Evolutionary conservation across 2,888 invertebrate species (phyloP).

Genomic region (Graphium colonna): DNA sequence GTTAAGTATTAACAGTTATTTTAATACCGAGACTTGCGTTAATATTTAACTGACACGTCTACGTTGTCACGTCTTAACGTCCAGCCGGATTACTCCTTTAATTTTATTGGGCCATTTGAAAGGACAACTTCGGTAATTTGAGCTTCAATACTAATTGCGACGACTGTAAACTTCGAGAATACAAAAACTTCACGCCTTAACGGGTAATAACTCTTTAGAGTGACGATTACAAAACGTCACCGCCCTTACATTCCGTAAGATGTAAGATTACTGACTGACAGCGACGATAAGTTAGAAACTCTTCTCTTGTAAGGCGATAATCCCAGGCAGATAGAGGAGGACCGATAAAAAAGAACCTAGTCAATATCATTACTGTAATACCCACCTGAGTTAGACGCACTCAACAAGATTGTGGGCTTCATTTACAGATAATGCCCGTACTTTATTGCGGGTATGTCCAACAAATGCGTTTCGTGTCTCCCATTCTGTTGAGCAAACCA

Average conservation of each 20-base stretch:
- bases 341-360: constrained; percentile 59
- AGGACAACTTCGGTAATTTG: constrained; percentile 49
- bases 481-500: constrained; percentile 30
- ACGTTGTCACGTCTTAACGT: background rate
- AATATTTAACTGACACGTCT: background rate
- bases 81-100: background rate
- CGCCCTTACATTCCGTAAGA: constrained; percentile 51
- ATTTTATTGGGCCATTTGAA: constrained; percentile 25
- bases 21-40: constrained; percentile 8
- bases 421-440: constrained; percentile 59
- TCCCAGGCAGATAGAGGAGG: constrained; percentile 56
- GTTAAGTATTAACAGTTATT: background rate
- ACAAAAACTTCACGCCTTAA: constrained; percentile 64
- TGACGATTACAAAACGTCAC: constrained; percentile 67
- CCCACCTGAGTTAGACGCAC: constrained; percentile 48
- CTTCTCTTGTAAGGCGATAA: constrained; percentile 62
- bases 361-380: constrained; percentile 68
- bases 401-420: constrained; percentile 67
- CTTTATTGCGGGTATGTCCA: constrained; percentile 51
- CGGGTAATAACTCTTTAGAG: constrained; percentile 63
- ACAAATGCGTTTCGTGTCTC: constrained; percentile 33
- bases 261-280: constrained; percentile 64
- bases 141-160: constrained; percentile 56
- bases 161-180: constrained; percentile 58
- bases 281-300: constrained; percentile 61